Evolutionary conservation across 2,888 invertebrate species (phyloP).

Genomic region (Calameuta idolon): DNA sequence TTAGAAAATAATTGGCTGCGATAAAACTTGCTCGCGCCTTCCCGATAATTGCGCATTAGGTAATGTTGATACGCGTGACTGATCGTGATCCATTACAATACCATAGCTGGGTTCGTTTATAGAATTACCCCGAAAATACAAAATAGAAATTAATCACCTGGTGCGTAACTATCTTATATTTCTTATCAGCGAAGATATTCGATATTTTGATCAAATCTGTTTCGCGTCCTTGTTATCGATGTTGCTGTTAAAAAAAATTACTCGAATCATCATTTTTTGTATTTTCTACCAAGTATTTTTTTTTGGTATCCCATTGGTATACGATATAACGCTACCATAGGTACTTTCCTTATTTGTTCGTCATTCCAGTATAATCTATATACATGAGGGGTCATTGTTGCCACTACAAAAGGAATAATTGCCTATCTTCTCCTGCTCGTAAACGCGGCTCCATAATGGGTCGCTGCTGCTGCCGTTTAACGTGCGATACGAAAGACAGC

Average conservation of each 20-base stretch:
- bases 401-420: slow-evolving; percentile 33
- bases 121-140: neutral
- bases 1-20: neutral
- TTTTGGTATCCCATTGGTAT: neutral
- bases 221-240: too few species aligned
- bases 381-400: slow-evolving; percentile 30
- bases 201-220: neutral
- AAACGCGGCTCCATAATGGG: neutral
- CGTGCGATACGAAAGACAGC: slow-evolving; percentile 2
- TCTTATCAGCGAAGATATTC: neutral
- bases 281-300: neutral
- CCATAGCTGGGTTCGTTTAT: neutral
- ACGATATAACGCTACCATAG: neutral
- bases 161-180: too few species aligned
- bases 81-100: neutral
- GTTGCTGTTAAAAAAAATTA: too few species aligned
- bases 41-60: neutral
- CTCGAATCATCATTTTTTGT: too few species aligned
- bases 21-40: neutral
- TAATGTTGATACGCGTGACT: neutral
- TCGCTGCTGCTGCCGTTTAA: neutral
- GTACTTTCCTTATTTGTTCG: too few species aligned
- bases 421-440: neutral
- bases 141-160: neutral
- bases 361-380: slow-evolving; percentile 17